phyloP scores from a whole-genome alignment of 2,888 invertebrate genomes.

The Leptinotarsa haldemani region DNA sequence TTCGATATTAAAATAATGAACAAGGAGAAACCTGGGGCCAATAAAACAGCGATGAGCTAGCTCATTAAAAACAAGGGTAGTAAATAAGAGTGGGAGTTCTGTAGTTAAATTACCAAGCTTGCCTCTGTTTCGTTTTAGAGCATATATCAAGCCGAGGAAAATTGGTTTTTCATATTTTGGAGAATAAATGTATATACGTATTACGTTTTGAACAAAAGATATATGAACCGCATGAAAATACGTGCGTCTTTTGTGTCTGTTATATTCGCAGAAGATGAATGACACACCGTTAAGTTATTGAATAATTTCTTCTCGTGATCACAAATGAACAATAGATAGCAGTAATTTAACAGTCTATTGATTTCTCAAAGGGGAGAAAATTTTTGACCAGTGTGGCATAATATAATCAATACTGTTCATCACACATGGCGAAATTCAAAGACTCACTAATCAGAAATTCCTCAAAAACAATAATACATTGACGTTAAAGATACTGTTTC shows the following conservation, averaged over 20 bases:
- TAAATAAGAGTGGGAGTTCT: conserved; percentile 36
- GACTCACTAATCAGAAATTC: too few species aligned
- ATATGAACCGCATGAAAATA: conserved; percentile 26
- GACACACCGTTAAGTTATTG: conserved; percentile 2
- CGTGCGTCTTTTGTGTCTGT: conserved; percentile 11
- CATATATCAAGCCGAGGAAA: conserved; percentile 38
- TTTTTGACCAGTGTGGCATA: neutral
- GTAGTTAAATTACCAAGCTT: conserved; percentile 41
- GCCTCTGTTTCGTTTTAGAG: conserved; percentile 35
- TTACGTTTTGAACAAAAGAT: conserved; percentile 31
- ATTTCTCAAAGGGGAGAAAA: neutral
- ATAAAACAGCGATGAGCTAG: conserved; percentile 36
- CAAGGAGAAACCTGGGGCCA: conserved; percentile 36
- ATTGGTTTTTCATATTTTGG: conserved; percentile 41
- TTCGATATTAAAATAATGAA: conserved; percentile 36
- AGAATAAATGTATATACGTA: conserved; percentile 31
- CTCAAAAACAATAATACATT: too few species aligned
- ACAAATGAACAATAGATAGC: neutral
- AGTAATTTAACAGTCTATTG: neutral
- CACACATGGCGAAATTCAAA: too few species aligned
- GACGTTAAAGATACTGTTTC: too few species aligned
- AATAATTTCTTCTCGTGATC: neutral
- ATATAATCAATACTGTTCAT: neutral
- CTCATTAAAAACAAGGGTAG: conserved; percentile 39
- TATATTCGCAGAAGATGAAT: conserved; percentile 5